phyloP scores from a whole-genome alignment of 2,113 vertebrate species.

The Gambusia affinis region DNA sequence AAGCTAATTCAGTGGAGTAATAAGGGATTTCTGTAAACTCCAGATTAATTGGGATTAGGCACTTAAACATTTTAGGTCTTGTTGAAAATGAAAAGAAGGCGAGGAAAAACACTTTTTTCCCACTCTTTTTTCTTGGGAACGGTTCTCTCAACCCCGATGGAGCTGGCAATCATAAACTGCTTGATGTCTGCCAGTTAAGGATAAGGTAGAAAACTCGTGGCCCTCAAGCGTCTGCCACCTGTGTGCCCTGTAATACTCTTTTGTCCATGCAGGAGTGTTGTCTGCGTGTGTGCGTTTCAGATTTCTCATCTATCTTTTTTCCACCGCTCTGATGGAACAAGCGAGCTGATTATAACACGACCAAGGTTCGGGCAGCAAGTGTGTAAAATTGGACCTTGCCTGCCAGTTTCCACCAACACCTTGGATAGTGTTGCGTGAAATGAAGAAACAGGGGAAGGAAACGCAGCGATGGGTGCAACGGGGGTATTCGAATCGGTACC shows the following conservation, averaged over 20 bases:
- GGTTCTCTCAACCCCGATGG: slow-evolving; percentile 12
- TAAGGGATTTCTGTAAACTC: slow-evolving; percentile 63
- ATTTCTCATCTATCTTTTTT: slow-evolving; percentile 8
- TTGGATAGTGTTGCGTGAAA: slow-evolving; percentile 65
- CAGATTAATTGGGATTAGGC: slow-evolving; percentile 74
- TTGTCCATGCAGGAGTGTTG: slow-evolving; percentile 1
- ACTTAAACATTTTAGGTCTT: slow-evolving; percentile 54
- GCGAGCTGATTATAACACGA: slow-evolving; percentile 53
- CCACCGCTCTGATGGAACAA: slow-evolving; percentile 4
- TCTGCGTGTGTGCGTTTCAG: neutral
- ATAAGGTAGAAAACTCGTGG: slow-evolving; percentile 18
- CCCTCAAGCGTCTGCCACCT: slow-evolving; percentile 42
- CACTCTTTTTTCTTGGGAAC: neutral
- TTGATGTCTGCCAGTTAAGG: slow-evolving; percentile 43
- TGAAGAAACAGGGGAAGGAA: slow-evolving; percentile 37
- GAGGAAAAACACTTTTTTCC: slow-evolving; percentile 14
- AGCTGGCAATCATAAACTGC: slow-evolving; percentile 9
- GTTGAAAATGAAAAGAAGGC: slow-evolving; percentile 34
- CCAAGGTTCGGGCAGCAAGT: slow-evolving; percentile 27
- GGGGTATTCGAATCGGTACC: slow-evolving; percentile 28
- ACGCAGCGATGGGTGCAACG: neutral
- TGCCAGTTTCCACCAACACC: slow-evolving; percentile 40
- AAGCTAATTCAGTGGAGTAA: slow-evolving; percentile 58
- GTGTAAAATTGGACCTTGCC: slow-evolving; percentile 52
- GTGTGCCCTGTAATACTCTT: slow-evolving; percentile 20